phyloP scores from a whole-genome alignment of 2,888 invertebrate species.

The Drosophila mulleri region DNA sequence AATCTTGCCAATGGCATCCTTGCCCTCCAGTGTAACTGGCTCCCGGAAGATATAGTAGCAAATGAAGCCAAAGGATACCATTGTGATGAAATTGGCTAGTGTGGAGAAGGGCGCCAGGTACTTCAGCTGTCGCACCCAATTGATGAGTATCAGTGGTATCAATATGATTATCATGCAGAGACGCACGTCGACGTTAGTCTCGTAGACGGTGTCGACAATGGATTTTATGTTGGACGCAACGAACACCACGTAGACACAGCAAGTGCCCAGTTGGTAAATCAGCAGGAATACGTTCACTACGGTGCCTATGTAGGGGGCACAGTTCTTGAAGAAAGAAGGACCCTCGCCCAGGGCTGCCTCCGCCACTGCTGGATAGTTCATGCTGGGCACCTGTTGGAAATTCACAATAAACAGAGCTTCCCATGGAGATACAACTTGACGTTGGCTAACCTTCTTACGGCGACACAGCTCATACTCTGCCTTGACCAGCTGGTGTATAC shows the following conservation, averaged over 20 bases:
- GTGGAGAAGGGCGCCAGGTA: constrained; percentile 95
- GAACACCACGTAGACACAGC: constrained; percentile 98
- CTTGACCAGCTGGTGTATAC: constrained; percentile 93
- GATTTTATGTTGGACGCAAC: constrained; percentile 93
- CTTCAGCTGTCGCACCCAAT: constrained; percentile 92
- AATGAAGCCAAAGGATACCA: constrained; percentile 93
- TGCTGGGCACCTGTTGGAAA: constrained; percentile 86
- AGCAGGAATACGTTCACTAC: constrained; percentile 91
- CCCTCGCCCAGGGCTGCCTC: constrained; percentile 92
- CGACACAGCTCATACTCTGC: constrained; percentile 88
- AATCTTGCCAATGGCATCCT: constrained; percentile 88
- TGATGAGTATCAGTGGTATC: constrained; percentile 91
- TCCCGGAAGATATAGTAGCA: constrained; percentile 93
- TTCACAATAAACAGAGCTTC: not conserved
- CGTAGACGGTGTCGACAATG: constrained; percentile 87
- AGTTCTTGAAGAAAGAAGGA: constrained; percentile 88
- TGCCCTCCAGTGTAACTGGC: constrained; percentile 88
- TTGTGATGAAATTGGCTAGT: constrained; percentile 93
- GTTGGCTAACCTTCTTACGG: constrained; percentile 84
- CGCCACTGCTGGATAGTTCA: constrained; percentile 93
- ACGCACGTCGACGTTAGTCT: constrained; percentile 86
- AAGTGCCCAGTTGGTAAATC: constrained; percentile 97
- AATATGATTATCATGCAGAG: constrained; percentile 91
- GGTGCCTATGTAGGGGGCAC: constrained; percentile 88
- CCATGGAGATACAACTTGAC: rapidly evolving